phyloP scores from a whole-genome alignment of 64 coral and sea anemone genomes.

The Anthopleura sola region DNA sequence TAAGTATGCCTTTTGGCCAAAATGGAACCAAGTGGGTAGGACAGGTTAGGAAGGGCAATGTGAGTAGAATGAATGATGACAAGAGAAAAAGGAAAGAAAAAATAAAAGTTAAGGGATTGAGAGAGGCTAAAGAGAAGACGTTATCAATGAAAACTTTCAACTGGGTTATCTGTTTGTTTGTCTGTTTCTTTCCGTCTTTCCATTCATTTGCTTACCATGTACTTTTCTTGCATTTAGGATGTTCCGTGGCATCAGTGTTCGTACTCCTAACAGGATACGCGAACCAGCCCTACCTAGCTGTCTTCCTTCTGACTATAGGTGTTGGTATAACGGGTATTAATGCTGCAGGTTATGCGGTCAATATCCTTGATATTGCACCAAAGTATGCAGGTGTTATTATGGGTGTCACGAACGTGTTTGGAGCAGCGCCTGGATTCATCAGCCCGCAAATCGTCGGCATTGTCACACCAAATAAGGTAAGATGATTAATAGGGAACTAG shows the following conservation, averaged over 20 bases:
- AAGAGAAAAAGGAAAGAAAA: not conserved
- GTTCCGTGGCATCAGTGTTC: conserved; percentile 80
- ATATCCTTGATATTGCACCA: conserved; percentile 98
- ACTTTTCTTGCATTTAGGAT: conserved; percentile 47
- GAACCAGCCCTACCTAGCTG: conserved; percentile 49
- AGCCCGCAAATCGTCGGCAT: conserved; percentile 97
- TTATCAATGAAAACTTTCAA: too few species aligned
- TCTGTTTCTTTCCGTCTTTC: not conserved
- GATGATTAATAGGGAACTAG: not conserved
- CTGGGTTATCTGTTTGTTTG: not conserved
- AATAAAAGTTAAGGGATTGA: too few species aligned
- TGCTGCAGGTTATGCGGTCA: conserved; percentile 95
- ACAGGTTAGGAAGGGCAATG: not conserved
- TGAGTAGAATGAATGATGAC: not conserved
- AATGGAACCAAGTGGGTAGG: not conserved
- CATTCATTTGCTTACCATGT: too few species aligned
- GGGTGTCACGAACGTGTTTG: conserved; percentile 97
- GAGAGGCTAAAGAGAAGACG: not conserved
- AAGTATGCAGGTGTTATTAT: conserved; percentile 96
- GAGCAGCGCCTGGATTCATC: conserved; percentile 90
- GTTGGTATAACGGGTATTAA: conserved; percentile 97
- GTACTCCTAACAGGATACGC: conserved; percentile 85
- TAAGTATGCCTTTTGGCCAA: not conserved
- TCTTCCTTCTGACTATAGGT: conserved; percentile 85
- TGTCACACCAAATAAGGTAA: conserved; percentile 93